Evolutionary conservation across 1,140 invertebrate species (phyloP), one percentile per base, ranked within the genome.

Genomic region (Lucilia sericata): DNA sequence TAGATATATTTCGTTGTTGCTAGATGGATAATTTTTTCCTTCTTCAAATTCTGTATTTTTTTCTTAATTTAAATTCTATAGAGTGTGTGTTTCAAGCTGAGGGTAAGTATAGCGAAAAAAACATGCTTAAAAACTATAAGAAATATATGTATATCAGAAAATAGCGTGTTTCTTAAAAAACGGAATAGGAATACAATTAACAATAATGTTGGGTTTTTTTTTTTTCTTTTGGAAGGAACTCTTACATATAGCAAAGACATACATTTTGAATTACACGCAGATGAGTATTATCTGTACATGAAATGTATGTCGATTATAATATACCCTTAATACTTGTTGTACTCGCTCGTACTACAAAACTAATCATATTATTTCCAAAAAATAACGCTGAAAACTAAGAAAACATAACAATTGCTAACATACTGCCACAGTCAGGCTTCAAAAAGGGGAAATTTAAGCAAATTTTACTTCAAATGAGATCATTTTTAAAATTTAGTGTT

Each of bases 31-130:
- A 17, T 42, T 42, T 42, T 42, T 42, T 42, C 55, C 55, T 60
- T 60, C n/a, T 60, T 14, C 14, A 60, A n/a, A 30, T 3, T 30
- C 25, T 30, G 25, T 30, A 2, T 60, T 60, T 17, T 14, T 60
- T 60, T n/a, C n/a, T 60, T 60, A 60, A 60, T 60, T 60, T 60
- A 60, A 60, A 60, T 60, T 60, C 55, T 60, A 60, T 60, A 60
- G 13, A 60, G 14, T 60, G 42, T 60, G 42, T 42, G 10, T 42
- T 17, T 60, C 7, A 60, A 60, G n/a, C 14, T 60, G 55, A 60
- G 55, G 55, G 55, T 60, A 60, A 17, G 55, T 2, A 60, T 30
- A 30, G 3, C 25, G 25, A 60, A 60, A 60, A 17, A 60, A n/a
- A 60, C n/a, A 60, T 60, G 42, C 2, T 42, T 60, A 17, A n/a